These are phyloP conservation scores for Zophobas atratus DNA, from an alignment of 1,140 invertebrate species.

Conservation along the genomic window DNA sequence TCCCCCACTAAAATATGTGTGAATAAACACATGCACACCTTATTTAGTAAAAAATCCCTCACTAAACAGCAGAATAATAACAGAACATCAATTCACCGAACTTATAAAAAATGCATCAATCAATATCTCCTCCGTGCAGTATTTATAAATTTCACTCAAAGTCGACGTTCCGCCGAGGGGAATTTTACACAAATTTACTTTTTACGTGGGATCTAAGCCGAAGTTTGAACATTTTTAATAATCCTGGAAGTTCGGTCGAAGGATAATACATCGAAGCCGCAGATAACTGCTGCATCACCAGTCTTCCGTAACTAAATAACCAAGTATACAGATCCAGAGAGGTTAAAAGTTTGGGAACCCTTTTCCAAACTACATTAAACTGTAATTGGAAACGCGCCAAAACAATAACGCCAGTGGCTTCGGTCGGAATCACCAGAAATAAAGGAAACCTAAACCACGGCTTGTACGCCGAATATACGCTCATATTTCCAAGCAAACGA, in stretches of 20 bases:
- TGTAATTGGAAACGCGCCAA: constrained; percentile 52
- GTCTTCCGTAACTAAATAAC: constrained; percentile 50
- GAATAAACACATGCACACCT: no score
- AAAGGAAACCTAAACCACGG: constrained; percentile 44
- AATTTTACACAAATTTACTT: constrained; percentile 41
- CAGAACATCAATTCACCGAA: neutral
- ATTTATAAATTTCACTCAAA: constrained; percentile 39
- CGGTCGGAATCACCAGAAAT: constrained; percentile 43
- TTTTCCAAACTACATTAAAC: constrained; percentile 51
- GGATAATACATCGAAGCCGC: constrained; percentile 40
- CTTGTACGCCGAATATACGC: constrained; percentile 32
- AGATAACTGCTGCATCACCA: constrained; percentile 44
- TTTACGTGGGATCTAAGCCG: constrained; percentile 18
- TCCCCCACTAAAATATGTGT: no score
- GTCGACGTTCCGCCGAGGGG: neutral
- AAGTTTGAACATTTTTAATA: constrained; percentile 40
- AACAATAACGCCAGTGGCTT: constrained; percentile 51
- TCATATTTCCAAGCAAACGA: constrained; percentile 39
- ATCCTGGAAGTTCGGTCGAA: constrained; percentile 28
- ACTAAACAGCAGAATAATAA: constrained; percentile 9
- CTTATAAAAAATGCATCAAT: constrained; percentile 40
- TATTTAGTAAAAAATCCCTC: no score
- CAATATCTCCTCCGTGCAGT: constrained; percentile 1
- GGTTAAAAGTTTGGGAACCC: constrained; percentile 50
- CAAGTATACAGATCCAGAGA: constrained; percentile 50